Conservation (phyloP, 2,113 vertebrate species). For the Ceratotherium simum region DNA sequence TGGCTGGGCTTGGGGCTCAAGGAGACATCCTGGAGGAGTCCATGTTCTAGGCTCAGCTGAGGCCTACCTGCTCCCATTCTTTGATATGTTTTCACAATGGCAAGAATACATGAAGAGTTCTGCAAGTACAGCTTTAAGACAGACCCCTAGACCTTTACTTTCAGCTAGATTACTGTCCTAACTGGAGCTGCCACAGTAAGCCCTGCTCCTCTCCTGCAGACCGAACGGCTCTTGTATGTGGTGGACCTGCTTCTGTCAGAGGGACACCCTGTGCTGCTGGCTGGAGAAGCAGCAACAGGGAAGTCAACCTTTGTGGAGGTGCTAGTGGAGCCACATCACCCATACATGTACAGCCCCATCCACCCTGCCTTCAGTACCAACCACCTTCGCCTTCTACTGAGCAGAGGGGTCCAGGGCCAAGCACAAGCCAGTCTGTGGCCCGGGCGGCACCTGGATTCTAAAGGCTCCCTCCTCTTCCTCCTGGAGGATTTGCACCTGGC, state of each 20-base stretch:
- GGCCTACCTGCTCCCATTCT: not conserved
- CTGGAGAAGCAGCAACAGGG: constrained; percentile 89
- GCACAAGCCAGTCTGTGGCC: not conserved
- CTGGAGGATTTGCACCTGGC: constrained; percentile 92
- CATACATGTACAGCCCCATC: constrained; percentile 77
- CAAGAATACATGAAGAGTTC: not conserved
- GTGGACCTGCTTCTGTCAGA: constrained; percentile 87
- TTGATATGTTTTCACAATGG: not conserved
- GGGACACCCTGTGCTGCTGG: constrained; percentile 88
- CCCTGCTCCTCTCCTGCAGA: constrained; percentile 79
- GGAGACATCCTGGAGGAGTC: not conserved
- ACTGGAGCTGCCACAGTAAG: constrained; percentile 9
- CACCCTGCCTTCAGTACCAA: constrained; percentile 80
- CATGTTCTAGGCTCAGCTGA: not conserved
- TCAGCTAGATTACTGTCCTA: not conserved
- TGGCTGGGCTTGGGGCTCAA: not conserved
- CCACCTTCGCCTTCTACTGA: constrained; percentile 85
- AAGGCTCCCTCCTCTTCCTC: constrained; percentile 83
- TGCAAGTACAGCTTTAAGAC: not conserved
- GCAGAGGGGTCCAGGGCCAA: constrained; percentile 72
- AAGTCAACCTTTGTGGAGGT: constrained; percentile 89
- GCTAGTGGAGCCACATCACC: constrained; percentile 83
- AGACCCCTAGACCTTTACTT: constrained; percentile 9
- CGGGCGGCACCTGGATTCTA: not conserved
- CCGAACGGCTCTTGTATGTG: constrained; percentile 84